Base-by-base conservation (phyloP, 2,888 invertebrate species). In the Dorcus hopei region DNA sequence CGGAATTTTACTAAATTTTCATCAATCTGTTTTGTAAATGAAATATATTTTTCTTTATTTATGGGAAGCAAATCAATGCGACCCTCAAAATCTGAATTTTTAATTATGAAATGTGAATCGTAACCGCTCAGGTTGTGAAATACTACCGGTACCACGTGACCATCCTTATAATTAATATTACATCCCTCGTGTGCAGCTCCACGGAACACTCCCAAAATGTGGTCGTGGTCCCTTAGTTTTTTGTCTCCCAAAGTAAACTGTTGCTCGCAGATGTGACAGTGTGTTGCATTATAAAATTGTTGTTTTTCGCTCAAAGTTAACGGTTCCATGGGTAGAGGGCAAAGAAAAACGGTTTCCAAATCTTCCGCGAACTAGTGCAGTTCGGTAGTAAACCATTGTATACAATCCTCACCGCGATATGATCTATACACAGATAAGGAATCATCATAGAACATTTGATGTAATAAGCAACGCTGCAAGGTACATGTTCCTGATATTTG, bases 1-100 rank as follows among this genome's bases (percentile, higher is more conserved):
- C 66, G 54, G 38, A 67, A 63, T 16, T 59, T 33, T 2, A 65
- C 45, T 3, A 39, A 33, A 9, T 51, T 64, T 16, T 51, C 59
- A 42, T 57, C 39, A 38, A 65, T 42, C 33, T 61, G 50, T 62
- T 68, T 67, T 2, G 61, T 66, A 50, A 67, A 68, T 40, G 63
- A 66, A 38, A 66, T 67, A 53, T 64, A 67, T 54, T 62, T 60
- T 55, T 68, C 65, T 55, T 68, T 68, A 41, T 62, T 68, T 26
- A 55, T 41, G 8, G 60, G 58, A 42, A 54, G 38, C 7, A 61
- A 9, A 52, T 55, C 58, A 8, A 58, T 53, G 40, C 49, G 58
- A 54, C 38, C 48, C 42, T 47, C 26, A 16, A 52, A 38, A 16
- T 40, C 49, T 40, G 45, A 11, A 51, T 52, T 52, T 47, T 58